Evolutionary conservation across 2,113 vertebrate genomes (phyloP).

Genomic region (Tylochromis polylepis): DNA sequence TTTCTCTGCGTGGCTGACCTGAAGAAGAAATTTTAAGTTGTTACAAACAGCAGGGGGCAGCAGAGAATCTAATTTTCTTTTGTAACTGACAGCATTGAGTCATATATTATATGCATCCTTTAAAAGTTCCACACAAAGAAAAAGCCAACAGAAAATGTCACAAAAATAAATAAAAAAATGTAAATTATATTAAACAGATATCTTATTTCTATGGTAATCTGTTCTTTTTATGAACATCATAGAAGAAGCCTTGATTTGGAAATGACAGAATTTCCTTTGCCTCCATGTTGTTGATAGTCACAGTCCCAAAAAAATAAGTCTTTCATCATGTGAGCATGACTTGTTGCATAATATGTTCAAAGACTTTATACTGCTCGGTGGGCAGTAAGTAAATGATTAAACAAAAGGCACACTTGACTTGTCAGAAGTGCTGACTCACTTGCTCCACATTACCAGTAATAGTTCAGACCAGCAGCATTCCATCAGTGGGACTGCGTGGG

Average conservation of each 20-base stretch:
- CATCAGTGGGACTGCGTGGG: background rate
- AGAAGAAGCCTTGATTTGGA: background rate
- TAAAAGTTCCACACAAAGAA: background rate
- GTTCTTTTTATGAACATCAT: background rate
- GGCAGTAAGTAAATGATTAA: conserved; percentile 26
- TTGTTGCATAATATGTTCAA: background rate
- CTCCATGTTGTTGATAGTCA: background rate
- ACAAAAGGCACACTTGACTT: conserved; percentile 1
- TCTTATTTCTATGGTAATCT: background rate
- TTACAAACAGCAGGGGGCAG: conserved; percentile 40
- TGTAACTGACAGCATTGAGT: background rate
- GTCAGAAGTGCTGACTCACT: conserved; percentile 21
- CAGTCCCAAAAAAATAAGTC: background rate
- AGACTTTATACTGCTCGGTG: background rate
- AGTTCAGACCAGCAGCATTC: background rate
- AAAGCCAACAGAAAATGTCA: background rate
- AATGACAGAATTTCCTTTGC: background rate
- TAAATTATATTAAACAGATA: background rate
- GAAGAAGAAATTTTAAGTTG: background rate
- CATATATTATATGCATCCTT: background rate
- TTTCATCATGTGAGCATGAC: background rate
- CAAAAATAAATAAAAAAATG: background rate
- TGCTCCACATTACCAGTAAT: background rate
- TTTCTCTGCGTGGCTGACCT: conserved; percentile 78
- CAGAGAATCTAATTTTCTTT: background rate